Evolutionary conservation across 2,888 invertebrate species (phyloP).

Genomic region (Epinotia demarniana): DNA sequence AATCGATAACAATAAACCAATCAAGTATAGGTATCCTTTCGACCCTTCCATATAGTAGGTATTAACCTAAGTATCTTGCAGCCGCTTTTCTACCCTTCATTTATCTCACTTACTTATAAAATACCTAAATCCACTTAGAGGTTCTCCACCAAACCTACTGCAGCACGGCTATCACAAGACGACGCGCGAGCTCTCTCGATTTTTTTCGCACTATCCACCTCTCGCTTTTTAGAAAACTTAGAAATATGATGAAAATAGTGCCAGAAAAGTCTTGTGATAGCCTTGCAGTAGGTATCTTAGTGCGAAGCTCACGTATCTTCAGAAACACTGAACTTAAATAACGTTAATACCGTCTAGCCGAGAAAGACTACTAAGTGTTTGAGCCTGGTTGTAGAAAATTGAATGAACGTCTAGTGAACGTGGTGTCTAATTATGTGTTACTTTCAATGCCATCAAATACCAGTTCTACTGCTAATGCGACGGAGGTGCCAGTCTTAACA

Average conservation of each 20-base stretch:
- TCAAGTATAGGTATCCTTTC: not conserved
- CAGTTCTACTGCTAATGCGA: conserved; percentile 19
- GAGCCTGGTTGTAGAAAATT: conserved; percentile 25
- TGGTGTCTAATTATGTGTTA: conserved; percentile 27
- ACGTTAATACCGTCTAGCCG: conserved; percentile 37
- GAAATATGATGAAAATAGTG: too few relatives aligned
- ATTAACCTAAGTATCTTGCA: not conserved
- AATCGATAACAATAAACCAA: not conserved
- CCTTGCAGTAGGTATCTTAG: not conserved
- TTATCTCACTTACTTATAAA: too few relatives aligned
- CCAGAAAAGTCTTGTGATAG: too few relatives aligned
- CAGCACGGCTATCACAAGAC: not conserved
- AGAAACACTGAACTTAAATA: conserved; percentile 4
- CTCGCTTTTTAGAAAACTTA: too few relatives aligned
- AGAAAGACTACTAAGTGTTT: conserved; percentile 23
- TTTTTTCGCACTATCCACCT: too few relatives aligned
- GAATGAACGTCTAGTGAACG: conserved; percentile 33
- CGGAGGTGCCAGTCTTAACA: conserved; percentile 29
- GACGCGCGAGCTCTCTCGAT: too few relatives aligned
- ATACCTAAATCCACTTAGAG: not conserved
- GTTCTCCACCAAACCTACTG: not conserved
- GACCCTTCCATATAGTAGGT: not conserved
- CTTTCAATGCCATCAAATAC: conserved; percentile 29
- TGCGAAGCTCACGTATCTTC: conserved; percentile 17
- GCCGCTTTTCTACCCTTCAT: not conserved